phyloP scores from a whole-genome alignment of 2,797 vertebrate genomes.

The Hephaestus fuliginosus region DNA sequence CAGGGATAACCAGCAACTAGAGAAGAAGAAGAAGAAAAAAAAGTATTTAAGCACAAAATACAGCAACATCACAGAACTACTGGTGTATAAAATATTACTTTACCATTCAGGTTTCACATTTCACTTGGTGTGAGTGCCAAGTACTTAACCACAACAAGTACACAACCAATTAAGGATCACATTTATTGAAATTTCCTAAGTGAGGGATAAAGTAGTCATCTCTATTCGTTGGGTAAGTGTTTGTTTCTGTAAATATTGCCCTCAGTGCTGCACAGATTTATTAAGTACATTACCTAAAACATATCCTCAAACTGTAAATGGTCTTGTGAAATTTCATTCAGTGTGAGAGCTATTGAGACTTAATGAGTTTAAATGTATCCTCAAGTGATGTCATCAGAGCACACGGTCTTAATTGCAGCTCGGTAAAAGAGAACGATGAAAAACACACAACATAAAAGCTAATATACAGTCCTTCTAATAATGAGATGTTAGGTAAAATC shows the following conservation, averaged over 20 bases:
- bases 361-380: constrained; percentile 72
- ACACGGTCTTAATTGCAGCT: constrained; percentile 57
- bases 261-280: constrained; percentile 41
- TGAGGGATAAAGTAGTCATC: constrained; percentile 39
- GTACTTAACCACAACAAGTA: constrained; percentile 35
- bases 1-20: constrained; percentile 97
- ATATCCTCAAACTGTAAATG: constrained; percentile 51
- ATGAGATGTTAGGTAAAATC: constrained; percentile 33
- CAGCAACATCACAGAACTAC: constrained; percentile 20
- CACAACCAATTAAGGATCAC: constrained; percentile 54
- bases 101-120: constrained; percentile 22
- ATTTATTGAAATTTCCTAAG: constrained; percentile 40
- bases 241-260: constrained; percentile 59
- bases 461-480: not conserved
- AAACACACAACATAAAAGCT: constrained; percentile 40
- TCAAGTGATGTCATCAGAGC: constrained; percentile 69
- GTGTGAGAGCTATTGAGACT: constrained; percentile 44
- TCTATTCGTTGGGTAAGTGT: constrained; percentile 23
- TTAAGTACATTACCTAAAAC: constrained; percentile 58
- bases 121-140: constrained; percentile 24
- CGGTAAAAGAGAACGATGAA: constrained; percentile 45
- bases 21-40: constrained; percentile 15
- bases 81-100: constrained; percentile 18
- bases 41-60: not conserved
- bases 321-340: constrained; percentile 54